Base-by-base conservation (phyloP, 2,113 vertebrate species). In the Progne subis region DNA sequence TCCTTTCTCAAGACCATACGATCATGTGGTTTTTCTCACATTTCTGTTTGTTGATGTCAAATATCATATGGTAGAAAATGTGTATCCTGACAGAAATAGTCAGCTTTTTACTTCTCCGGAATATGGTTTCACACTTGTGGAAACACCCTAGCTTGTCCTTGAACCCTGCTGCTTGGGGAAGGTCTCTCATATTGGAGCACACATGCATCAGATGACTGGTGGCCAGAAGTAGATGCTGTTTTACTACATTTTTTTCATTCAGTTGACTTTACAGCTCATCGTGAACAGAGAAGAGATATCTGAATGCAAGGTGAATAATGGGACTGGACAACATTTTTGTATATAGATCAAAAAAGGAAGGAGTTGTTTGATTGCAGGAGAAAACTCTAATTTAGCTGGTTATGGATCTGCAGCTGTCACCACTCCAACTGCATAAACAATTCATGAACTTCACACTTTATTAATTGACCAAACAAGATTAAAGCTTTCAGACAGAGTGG, bases 401-500 rank as follows among this genome's bases (percentile, higher is more conserved):
- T 88, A n/a, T 0, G 0, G 53, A 69, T 43, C 64, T 84, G 46
- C 59, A 80, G 44, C 37, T 68, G 67, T 49, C 28, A 76, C 25
- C 16, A 49, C 26, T 91, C 68, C 41, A 77, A 69, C 31, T 64
- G 9, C n/a, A 86, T 76, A 84, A 96, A 78, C 50, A 19, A 55
- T 88, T 95, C n/a, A 61, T 92, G 88, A 96, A 83, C 86, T 77
- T 96, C 86, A 95, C 95, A 96, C 88, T 76, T 96, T 96, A 87
- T 88, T 94, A 97, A 96, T 79, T 92, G 90, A 84, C 21, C 18
- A 14, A 89, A 82, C 23, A 72, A 87, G 47, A 87, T 64, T 90
- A 92, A 94, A 88, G 68, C 57, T 96, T 93, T 92, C 63, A 86
- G 82, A 53, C 49, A 81, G 82, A 83, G 21, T 8, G 37, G 94